Conservation (phyloP, 2,797 vertebrate genomes). For the Sus cebifrons region DNA sequence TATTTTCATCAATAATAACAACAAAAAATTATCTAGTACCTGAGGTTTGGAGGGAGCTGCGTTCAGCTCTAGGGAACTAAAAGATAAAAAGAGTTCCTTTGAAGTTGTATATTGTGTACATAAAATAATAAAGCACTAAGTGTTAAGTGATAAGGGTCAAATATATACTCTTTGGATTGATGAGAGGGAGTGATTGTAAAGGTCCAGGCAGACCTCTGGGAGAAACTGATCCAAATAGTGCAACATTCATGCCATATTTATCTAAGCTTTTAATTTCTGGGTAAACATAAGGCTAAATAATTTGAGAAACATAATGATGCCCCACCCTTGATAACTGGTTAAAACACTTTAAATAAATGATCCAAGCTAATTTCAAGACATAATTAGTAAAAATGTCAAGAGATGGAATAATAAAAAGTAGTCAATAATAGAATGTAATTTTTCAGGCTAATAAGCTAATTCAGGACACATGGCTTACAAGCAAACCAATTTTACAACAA, state of each 20-base stretch:
- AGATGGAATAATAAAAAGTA: background rate
- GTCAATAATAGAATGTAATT: background rate
- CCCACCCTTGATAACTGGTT: background rate
- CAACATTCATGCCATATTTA: background rate
- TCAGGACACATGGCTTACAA: background rate
- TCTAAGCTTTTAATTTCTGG: background rate
- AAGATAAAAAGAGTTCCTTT: background rate
- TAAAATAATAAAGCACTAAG: background rate
- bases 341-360: conserved; percentile 54
- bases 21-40: background rate
- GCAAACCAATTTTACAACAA: background rate
- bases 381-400: background rate
- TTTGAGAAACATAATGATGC: background rate
- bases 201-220: background rate
- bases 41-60: background rate
- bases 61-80: background rate
- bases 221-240: background rate
- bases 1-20: conserved; percentile 1
- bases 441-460: background rate
- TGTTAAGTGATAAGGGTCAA: background rate
- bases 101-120: background rate
- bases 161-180: background rate
- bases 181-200: background rate
- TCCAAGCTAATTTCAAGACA: background rate
- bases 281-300: conserved; percentile 28